Conservation (phyloP, 2,113 vertebrate species). For the Origma solitaria region DNA sequence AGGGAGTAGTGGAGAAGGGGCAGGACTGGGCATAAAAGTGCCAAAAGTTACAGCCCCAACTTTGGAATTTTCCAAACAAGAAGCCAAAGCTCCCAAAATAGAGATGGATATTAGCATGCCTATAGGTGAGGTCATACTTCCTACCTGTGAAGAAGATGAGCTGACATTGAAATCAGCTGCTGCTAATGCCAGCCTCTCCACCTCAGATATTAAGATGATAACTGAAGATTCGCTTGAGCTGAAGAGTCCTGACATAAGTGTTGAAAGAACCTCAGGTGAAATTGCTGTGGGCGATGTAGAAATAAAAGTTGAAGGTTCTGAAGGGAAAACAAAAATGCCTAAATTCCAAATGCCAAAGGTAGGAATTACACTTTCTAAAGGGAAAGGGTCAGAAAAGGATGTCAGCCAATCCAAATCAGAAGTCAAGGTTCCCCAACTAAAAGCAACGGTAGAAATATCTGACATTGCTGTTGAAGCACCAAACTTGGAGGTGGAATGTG, state of each 20-base stretch:
- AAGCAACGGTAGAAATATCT: conserved; percentile 42
- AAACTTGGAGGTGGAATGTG: neutral
- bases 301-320: neutral
- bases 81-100: neutral
- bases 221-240: rapidly evolving
- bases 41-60: neutral
- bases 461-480: conserved; percentile 51
- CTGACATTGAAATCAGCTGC: neutral
- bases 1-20: neutral
- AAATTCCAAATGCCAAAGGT: conserved; percentile 66
- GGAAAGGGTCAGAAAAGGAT: neutral
- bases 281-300: neutral
- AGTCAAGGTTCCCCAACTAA: conserved; percentile 2
- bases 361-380: neutral
- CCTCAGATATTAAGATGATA: neutral
- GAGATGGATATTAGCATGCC: neutral
- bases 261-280: neutral
- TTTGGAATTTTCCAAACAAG: conserved; percentile 14
- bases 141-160: neutral
- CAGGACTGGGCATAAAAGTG: neutral
- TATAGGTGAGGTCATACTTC: neutral
- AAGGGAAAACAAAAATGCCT: conserved; percentile 5
- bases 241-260: neutral
- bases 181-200: neutral
- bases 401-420: neutral